Evolutionary conservation across 1,140 invertebrate genomes (phyloP).

Genomic region (Drosophila neocordata): DNA sequence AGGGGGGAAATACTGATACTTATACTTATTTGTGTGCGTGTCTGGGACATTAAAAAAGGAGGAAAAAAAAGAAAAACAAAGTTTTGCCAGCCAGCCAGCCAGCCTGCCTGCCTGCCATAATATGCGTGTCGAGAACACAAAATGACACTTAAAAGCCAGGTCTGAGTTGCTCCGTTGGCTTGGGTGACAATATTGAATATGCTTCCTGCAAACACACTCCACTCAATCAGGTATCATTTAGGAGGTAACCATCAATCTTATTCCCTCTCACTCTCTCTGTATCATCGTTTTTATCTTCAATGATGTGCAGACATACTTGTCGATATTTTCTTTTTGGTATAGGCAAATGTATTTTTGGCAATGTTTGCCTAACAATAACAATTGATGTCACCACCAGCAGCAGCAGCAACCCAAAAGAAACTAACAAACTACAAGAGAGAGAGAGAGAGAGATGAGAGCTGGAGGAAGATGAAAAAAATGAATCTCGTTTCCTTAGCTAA

Average conservation of each 20-base stretch:
- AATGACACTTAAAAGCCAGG: constrained; percentile 73
- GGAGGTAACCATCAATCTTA: constrained; percentile 72
- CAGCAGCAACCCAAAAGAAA: constrained; percentile 38
- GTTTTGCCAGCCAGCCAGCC: constrained; percentile 53
- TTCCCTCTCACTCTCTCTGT: not conserved
- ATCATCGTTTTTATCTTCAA: constrained; percentile 56
- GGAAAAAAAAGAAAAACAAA: constrained; percentile 20
- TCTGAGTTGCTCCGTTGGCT: not conserved
- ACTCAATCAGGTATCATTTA: constrained; percentile 79
- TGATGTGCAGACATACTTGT: constrained; percentile 61
- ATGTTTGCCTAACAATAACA: constrained; percentile 75
- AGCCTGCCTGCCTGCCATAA: constrained; percentile 57
- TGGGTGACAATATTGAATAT: constrained; percentile 43
- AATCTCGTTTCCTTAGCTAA: constrained; percentile 27
- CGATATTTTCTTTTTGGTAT: constrained; percentile 46
- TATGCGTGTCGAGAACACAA: constrained; percentile 76
- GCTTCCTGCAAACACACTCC: constrained; percentile 41
- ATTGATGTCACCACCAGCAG: constrained; percentile 68
- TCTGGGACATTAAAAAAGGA: constrained; percentile 45
- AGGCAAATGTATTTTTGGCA: constrained; percentile 69
- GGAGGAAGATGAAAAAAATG: constrained; percentile 14
- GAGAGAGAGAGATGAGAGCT: not conserved
- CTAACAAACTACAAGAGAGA: constrained; percentile 46
- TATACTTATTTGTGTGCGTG: constrained; percentile 24
- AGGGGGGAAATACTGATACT: not conserved